Evolutionary conservation across 2,797 vertebrate species (phyloP).

Genomic region (Brotula barbata): DNA sequence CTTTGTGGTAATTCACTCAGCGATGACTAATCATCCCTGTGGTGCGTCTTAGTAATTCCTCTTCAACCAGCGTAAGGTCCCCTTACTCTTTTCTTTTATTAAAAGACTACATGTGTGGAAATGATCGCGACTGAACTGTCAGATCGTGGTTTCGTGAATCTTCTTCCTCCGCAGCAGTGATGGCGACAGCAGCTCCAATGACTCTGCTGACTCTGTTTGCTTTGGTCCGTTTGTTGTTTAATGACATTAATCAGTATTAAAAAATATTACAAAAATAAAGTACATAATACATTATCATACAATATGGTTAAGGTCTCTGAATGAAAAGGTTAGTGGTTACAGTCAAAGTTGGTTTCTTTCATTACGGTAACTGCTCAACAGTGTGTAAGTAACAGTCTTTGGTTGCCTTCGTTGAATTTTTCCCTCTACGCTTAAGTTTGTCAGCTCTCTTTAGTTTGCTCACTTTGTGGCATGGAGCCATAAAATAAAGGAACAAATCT

Average conservation of each 20-base stretch:
- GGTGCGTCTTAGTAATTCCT: constrained; percentile 9
- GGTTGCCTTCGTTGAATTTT: neutral
- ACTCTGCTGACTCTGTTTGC: constrained; percentile 29
- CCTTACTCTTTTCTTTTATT: neutral
- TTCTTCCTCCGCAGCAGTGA: too few species aligned
- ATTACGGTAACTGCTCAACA: constrained; percentile 20
- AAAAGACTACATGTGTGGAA: too few species aligned
- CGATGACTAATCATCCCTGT: constrained; percentile 30
- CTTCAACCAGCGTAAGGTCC: neutral
- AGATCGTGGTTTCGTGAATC: too few species aligned
- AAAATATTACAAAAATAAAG: constrained; percentile 35
- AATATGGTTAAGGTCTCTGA: constrained; percentile 23
- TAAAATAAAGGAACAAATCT: too few species aligned
- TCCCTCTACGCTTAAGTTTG: too few species aligned
- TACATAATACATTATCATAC: constrained; percentile 39
- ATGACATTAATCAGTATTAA: constrained; percentile 44
- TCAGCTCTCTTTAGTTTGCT: too few species aligned
- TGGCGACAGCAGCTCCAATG: too few species aligned
- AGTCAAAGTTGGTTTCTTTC: constrained; percentile 13
- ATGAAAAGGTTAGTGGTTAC: constrained; percentile 46
- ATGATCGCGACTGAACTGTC: too few species aligned
- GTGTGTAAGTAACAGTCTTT: constrained; percentile 21
- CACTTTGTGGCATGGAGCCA: too few species aligned
- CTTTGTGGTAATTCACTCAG: constrained; percentile 6
- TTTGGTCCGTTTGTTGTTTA: constrained; percentile 13